Base-by-base conservation (phyloP, 2,113 vertebrate genomes). In the Sceloporus tristichus region DNA sequence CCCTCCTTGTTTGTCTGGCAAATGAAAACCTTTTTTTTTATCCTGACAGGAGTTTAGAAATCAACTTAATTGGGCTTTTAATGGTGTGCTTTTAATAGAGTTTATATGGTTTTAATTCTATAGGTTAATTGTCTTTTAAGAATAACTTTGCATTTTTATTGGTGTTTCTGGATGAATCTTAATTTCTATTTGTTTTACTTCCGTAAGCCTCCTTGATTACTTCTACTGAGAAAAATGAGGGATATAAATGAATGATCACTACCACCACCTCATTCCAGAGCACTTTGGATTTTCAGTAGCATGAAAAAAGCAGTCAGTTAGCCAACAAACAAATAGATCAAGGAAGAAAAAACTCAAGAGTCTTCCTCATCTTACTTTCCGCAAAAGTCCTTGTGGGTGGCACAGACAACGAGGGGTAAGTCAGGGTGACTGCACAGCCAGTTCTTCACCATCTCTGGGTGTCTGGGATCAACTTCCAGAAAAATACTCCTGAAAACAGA, bases 381-480 rank as follows among this genome's bases (percentile, higher is more conserved):
- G 66, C 93, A 98, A 90, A 98, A 96, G 95, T 99, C 99, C 83
- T 77, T 92, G 87, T 95, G 96, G 42, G 97, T 89, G 23, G 97
- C 95, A 87, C 54, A 68, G 1, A 98, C 97, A 78, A 83, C 25
- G 4, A 99, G 96, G 4, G 56, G 82, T 23, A 95, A 90, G 56
- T 93, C 84, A 9, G 95, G 95, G 23, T 79, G 91, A 85, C 92
- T 93, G 91, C 96, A 93, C 78, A 98, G 96, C 98, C 98, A 98
- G n/a, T 73, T 93, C 53, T 87, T 91, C 76, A 99, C 95, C 84
- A 98, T 96, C 42, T 89, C 81, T 40, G 98, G 98, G 76, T 99
- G 98, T 34, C 98, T 97, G 78, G 98, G 97, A 85, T 99, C 98
- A 85, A 98, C 98, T 94, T 99, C 99, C 88, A 99, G 95, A 96